Conservation (phyloP, 2,797 vertebrate genomes). For the Phrynocephalus guinanensis region DNA sequence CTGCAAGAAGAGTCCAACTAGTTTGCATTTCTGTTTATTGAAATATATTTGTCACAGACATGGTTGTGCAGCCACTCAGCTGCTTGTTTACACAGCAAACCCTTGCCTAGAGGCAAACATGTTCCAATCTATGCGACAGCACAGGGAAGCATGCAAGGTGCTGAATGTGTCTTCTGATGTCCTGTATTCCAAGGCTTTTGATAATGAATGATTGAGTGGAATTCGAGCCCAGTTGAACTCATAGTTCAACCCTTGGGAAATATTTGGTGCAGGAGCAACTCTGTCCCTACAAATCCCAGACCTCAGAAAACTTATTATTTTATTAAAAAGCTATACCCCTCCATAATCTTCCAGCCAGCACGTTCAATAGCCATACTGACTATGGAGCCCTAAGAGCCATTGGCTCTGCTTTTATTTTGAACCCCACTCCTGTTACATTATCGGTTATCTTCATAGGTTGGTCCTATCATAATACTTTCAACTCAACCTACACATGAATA, state of each 20-base stretch:
- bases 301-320: neutral
- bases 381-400: no score
- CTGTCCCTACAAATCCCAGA: neutral
- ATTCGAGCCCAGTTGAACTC: neutral
- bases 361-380: no score
- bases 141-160: neutral
- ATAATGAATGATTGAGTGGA: neutral
- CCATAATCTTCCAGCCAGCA: neutral
- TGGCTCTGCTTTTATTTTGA: no score
- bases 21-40: conserved; percentile 37
- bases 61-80: neutral
- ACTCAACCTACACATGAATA: neutral
- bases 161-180: neutral
- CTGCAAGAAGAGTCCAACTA: conserved; percentile 15
- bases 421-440: no score
- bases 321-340: no score
- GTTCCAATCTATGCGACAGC: neutral
- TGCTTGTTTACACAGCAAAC: conserved; percentile 31
- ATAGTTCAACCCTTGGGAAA: neutral
- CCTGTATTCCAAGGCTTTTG: neutral
- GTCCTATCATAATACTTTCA: no score
- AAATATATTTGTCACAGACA: conserved; percentile 34
- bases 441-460: no score
- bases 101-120: conserved; percentile 23
- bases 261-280: neutral